Base-by-base conservation (phyloP, 2,113 vertebrate species). In the Saguinus imperator region DNA sequence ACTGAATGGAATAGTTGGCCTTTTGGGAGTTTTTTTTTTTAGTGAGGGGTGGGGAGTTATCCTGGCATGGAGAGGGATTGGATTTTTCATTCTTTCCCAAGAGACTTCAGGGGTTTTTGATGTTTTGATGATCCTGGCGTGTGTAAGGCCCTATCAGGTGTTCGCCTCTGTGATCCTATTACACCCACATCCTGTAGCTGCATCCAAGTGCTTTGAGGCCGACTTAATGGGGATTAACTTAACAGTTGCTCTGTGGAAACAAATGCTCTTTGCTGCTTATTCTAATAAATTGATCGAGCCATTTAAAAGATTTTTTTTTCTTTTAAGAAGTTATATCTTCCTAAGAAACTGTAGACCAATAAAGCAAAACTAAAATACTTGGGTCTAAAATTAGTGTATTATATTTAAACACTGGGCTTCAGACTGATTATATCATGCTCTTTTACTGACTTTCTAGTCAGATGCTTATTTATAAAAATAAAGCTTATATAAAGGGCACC, bases 161-260 rank as follows among this genome's bases (percentile, higher is more conserved):
- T 94, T 58, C 6, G 68, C 3, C 40, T 40, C 3, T 48, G 52
- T 0, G 87, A 94, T 96, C 96, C 29, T 73, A 13, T 98, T 95
- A 95, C 96, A 91, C 85, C 92, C 92, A 96, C 87, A 97, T 97
- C 97, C 97, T 97, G 97, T 85, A 27, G 66, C 85, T 73, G n/a
- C 4, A 32, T 77, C 96, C 96, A 91, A 94, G 95, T 79, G 57
- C 95, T 97, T 96, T 97, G 97, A 97, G 92, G 84, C 95, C 0
- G n/a, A 90, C 73, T 97, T 97, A 97, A 85, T 73, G 23, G 16
- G 57, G 94, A 97, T 97, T 96, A 97, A 90, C 92, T 80, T 73
- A 94, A 85, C 96, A 97, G 96, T 97, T 96, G 96, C 70, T 92
- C 80, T 94, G 83, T 94, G 90, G 92, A 95, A 64, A 85, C 94